Percentiles rank a stretch among this genome's conserved stretches.
Evolutionary conservation across 2,797 vertebrate genomes (phyloP).

Genomic region (Cyprinodon diabolis): DNA sequence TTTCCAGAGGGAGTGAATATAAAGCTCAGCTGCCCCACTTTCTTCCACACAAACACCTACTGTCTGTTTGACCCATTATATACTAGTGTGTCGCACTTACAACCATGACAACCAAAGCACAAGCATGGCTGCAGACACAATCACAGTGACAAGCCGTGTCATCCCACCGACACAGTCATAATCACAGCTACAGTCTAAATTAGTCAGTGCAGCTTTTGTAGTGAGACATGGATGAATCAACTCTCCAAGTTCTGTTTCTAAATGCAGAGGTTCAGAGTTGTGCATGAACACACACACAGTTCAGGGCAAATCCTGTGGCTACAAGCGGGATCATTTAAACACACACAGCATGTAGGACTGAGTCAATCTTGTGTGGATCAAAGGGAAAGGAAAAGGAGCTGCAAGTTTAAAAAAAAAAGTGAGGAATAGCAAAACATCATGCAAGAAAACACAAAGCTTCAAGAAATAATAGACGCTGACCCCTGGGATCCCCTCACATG

Average conservation of each 20-base stretch:
- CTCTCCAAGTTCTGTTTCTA: background rate
- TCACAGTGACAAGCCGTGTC: conserved; percentile 21
- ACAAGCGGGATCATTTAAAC: background rate
- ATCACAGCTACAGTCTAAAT: conserved; percentile 22
- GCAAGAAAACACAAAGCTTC: conserved; percentile 1
- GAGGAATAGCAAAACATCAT: background rate
- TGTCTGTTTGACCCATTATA: conserved; percentile 12
- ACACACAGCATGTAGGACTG: background rate
- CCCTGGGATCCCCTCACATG: background rate
- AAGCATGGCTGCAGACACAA: conserved; percentile 16
- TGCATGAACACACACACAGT: background rate
- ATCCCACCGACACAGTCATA: conserved; percentile 19
- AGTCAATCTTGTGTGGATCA: background rate
- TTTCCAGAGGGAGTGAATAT: background rate
- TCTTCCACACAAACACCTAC: background rate
- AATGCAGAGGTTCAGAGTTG: conserved; percentile 6
- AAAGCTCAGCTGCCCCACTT: background rate
- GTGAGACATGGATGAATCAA: conserved; percentile 1
- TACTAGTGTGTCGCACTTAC: conserved; percentile 8
- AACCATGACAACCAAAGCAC: conserved; percentile 16
- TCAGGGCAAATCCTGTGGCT: background rate
- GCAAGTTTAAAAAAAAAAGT: background rate
- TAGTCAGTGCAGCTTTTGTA: conserved; percentile 17
- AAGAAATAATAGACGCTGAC: background rate
- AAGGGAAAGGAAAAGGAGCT: background rate